Evolutionary conservation across 2,888 invertebrate species (phyloP).

Genomic region (Stenoptilia bipunctidactyla): DNA sequence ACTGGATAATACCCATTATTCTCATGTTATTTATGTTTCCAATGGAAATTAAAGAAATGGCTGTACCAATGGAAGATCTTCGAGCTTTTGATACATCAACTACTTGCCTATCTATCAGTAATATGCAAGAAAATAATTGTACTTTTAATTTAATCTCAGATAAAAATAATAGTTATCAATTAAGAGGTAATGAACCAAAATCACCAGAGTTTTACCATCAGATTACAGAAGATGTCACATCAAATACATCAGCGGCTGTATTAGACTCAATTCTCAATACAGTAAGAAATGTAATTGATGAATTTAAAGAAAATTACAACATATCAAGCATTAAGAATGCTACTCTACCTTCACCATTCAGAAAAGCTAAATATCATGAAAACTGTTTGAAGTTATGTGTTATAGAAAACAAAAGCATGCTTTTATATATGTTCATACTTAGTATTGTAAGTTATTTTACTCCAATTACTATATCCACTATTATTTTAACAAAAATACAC

Average conservation of each 20-base stretch:
- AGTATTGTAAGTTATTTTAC: slow-evolving; percentile 47
- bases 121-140: not conserved
- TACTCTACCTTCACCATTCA: slow-evolving; percentile 15
- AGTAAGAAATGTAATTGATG: slow-evolving; percentile 35
- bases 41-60: slow-evolving; percentile 36
- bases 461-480: slow-evolving; percentile 51
- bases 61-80: slow-evolving; percentile 21
- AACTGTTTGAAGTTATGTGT: slow-evolving; percentile 50
- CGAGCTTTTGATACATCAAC: slow-evolving; percentile 23
- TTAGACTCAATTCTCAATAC: slow-evolving; percentile 36
- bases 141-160: not conserved
- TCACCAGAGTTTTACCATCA: slow-evolving; percentile 26
- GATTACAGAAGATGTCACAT: slow-evolving; percentile 26
- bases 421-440: slow-evolving; percentile 45
- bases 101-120: slow-evolving; percentile 40
- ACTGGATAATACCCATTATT: slow-evolving; percentile 49
- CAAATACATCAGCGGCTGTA: slow-evolving; percentile 20
- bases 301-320: slow-evolving; percentile 3
- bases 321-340: not conserved
- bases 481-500: slow-evolving; percentile 53
- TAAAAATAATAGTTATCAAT: not conserved
- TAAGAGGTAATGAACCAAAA: not conserved
- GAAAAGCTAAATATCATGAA: slow-evolving; percentile 29
- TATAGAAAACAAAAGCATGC: slow-evolving; percentile 41
- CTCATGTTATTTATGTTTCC: slow-evolving; percentile 47